These are phyloP conservation scores for Phrynocephalus forsythii DNA, from an alignment of 2,797 vertebrate species.

Conservation along the genomic window DNA sequence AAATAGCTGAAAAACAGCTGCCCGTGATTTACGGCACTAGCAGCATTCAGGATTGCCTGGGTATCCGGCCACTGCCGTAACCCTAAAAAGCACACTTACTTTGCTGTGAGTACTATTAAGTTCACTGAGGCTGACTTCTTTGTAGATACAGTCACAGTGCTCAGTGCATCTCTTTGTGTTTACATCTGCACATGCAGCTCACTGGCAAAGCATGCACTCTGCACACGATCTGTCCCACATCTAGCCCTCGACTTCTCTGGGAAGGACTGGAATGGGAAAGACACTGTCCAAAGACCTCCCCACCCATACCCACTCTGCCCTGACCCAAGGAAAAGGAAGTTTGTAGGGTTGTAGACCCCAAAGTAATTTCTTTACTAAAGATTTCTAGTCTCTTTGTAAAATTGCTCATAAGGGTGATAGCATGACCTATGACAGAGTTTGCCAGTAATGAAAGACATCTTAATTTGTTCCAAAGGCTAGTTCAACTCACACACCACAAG, in stretches of 20 bases:
- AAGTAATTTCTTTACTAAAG: background rate
- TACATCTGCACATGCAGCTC: background rate
- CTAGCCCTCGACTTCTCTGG: background rate
- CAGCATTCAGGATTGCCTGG: conserved; percentile 24
- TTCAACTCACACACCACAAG: no score
- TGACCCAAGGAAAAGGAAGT: no score
- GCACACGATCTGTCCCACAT: background rate
- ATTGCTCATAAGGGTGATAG: no score
- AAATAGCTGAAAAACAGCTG: conserved; percentile 34
- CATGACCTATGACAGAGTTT: no score
- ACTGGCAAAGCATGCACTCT: background rate
- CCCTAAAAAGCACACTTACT: no score
- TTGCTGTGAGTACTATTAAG: no score
- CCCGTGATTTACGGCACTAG: conserved; percentile 23
- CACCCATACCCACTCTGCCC: no score
- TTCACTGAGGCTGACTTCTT: no score
- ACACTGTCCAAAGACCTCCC: background rate
- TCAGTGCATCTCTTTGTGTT: background rate
- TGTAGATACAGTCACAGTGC: background rate
- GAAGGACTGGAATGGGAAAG: background rate
- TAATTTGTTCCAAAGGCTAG: no score
- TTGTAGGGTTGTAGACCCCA: background rate
- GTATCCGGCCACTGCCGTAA: conserved; percentile 7
- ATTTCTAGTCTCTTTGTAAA: background rate
- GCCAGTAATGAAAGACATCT: no score